Evolutionary conservation across 2,113 vertebrate species (phyloP).

Genomic region (Argyrosomus japonicus): DNA sequence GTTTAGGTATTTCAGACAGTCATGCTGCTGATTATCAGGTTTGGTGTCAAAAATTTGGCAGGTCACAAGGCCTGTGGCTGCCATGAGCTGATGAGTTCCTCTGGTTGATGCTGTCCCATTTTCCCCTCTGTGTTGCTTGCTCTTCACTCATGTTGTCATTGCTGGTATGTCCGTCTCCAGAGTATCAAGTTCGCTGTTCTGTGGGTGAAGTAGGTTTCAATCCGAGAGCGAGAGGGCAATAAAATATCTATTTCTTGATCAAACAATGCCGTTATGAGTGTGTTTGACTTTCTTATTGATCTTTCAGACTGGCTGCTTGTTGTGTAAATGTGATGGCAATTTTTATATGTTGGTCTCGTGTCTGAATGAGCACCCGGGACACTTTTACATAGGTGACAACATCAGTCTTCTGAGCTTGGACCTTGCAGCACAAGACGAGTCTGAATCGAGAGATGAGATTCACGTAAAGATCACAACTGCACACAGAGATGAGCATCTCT

Average conservation of each 20-base stretch:
- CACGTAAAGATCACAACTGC: neutral
- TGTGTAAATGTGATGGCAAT: neutral
- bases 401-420: neutral
- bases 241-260: neutral
- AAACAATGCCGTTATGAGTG: neutral
- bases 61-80: neutral
- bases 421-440: neutral
- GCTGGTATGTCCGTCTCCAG: constrained; percentile 41
- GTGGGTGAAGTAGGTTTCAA: constrained; percentile 1
- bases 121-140: constrained; percentile 57
- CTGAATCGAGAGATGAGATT: neutral
- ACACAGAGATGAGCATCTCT: neutral
- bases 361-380: neutral
- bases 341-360: neutral
- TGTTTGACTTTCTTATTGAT: neutral
- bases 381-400: neutral
- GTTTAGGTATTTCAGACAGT: neutral
- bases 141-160: constrained; percentile 56
- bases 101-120: constrained; percentile 36
- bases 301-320: neutral
- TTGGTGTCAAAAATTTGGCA: neutral
- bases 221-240: neutral
- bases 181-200: constrained; percentile 25
- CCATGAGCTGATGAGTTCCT: constrained; percentile 53
- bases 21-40: neutral